A percentile compares a stretch with the other conserved stretches of the same genome.
phyloP scores from a whole-genome alignment of 2,888 invertebrate species.

The Tachina grossa region DNA sequence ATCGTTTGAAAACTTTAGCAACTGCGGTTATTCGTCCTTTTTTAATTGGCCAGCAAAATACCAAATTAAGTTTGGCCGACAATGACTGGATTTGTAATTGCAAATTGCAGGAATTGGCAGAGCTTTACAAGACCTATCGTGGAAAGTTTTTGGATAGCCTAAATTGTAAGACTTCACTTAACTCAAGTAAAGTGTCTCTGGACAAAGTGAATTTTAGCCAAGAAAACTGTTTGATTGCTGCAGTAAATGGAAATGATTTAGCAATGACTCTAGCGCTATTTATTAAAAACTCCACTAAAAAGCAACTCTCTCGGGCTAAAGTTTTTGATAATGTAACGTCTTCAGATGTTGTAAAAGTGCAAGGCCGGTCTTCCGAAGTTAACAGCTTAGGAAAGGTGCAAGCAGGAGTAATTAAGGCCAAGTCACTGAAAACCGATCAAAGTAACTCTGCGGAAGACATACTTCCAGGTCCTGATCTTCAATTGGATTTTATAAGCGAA shows the following conservation, averaged over 20 bases:
- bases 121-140: constrained; percentile 71
- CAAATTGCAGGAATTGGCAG: constrained; percentile 71
- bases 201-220: constrained; percentile 69
- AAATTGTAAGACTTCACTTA: constrained; percentile 76
- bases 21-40: constrained; percentile 67
- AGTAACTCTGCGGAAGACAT: neutral
- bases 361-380: too few species aligned
- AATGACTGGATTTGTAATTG: constrained; percentile 79
- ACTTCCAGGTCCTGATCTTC: constrained; percentile 76
- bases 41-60: constrained; percentile 39
- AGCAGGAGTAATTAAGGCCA: neutral
- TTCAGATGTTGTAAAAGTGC: too few species aligned
- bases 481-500: constrained; percentile 71
- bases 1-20: constrained; percentile 75
- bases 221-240: constrained; percentile 52
- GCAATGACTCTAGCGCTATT: neutral
- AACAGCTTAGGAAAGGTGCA: too few species aligned
- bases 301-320: too few species aligned
- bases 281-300: too few species aligned
- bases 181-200: constrained; percentile 74
- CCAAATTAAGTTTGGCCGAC: constrained; percentile 74
- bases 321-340: too few species aligned
- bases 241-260: neutral
- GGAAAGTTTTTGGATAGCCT: constrained; percentile 75
- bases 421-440: neutral